Percentiles rank a stretch among this genome's conserved stretches.
phyloP scores from a whole-genome alignment of 2,888 invertebrate species.

The Harpalus rufipes region DNA sequence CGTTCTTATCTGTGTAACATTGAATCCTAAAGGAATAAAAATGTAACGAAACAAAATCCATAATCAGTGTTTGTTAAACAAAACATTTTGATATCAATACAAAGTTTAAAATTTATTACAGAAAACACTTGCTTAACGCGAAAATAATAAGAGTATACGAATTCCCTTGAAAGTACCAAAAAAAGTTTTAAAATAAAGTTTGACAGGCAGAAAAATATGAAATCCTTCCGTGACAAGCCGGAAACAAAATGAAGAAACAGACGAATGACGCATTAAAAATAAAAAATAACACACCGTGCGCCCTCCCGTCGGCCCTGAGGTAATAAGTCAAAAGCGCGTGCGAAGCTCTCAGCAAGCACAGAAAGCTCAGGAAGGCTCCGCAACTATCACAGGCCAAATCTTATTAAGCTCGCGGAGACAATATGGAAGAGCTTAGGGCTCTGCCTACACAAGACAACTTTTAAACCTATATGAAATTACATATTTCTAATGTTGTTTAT shows the following conservation, averaged over 20 bases:
- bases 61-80: background rate
- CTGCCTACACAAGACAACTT: too few relatives aligned
- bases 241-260: conserved; percentile 57
- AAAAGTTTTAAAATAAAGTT: conserved; percentile 55
- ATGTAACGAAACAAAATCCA: background rate
- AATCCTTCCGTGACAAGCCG: conserved; percentile 43
- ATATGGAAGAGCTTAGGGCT: background rate
- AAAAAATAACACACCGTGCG: conserved; percentile 40
- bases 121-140: conserved; percentile 28
- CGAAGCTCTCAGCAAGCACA: conserved; percentile 3
- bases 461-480: too few relatives aligned
- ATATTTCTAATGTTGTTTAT: too few relatives aligned
- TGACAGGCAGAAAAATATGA: conserved; percentile 54
- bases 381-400: conserved; percentile 2
- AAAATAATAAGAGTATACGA: conserved; percentile 50
- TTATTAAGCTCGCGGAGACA: background rate
- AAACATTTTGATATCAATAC: conserved; percentile 15
- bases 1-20: background rate
- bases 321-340: conserved; percentile 58
- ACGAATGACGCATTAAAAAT: conserved; percentile 56
- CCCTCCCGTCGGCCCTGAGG: conserved; percentile 45
- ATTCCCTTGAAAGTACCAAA: conserved; percentile 49
- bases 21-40: background rate
- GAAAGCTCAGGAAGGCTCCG: background rate
- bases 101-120: conserved; percentile 50